phyloP scores from a whole-genome alignment of 2,888 invertebrate genomes.

The Catonia carolina region DNA sequence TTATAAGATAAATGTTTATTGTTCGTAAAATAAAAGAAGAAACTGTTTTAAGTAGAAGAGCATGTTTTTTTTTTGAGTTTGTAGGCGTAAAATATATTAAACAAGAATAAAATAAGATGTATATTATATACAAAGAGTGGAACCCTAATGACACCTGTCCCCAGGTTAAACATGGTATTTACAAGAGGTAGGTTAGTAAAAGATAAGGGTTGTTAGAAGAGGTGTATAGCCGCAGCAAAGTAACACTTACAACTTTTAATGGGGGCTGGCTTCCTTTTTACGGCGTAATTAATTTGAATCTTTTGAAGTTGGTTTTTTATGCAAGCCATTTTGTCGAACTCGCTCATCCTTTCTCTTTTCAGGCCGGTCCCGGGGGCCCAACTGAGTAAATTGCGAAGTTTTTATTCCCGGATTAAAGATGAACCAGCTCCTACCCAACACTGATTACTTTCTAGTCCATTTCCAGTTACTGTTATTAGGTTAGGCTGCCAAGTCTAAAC shows the following conservation, averaged over 20 bases:
- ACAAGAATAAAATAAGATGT: too few relatives aligned
- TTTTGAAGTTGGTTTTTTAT: constrained; percentile 13
- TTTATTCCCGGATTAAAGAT: constrained; percentile 14
- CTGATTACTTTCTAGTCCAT: constrained; percentile 10
- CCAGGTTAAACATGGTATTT: too few relatives aligned
- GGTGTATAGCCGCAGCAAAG: constrained; percentile 2
- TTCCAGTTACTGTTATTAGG: constrained; percentile 10
- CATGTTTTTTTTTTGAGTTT: too few relatives aligned
- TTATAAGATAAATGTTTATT: too few relatives aligned
- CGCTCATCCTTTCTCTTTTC: background rate
- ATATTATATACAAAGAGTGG: too few relatives aligned
- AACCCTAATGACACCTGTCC: too few relatives aligned
- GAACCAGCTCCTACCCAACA: constrained; percentile 8
- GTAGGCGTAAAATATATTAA: too few relatives aligned
- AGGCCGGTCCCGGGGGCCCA: constrained; percentile 5
- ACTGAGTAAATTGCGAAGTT: constrained; percentile 10
- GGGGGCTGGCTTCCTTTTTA: constrained; percentile 8
- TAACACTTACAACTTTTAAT: constrained; percentile 15
- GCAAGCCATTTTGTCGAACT: background rate
- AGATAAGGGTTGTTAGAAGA: too few relatives aligned
- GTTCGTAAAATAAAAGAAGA: too few relatives aligned
- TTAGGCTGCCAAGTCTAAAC: constrained; percentile 4
- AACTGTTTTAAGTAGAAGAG: too few relatives aligned
- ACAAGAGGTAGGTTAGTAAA: too few relatives aligned
- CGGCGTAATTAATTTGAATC: constrained; percentile 14